Percentiles rank a stretch among this genome's conserved stretches.
Conservation (phyloP, 1,140 invertebrate genomes). For the Heterodera carotae region DNA sequence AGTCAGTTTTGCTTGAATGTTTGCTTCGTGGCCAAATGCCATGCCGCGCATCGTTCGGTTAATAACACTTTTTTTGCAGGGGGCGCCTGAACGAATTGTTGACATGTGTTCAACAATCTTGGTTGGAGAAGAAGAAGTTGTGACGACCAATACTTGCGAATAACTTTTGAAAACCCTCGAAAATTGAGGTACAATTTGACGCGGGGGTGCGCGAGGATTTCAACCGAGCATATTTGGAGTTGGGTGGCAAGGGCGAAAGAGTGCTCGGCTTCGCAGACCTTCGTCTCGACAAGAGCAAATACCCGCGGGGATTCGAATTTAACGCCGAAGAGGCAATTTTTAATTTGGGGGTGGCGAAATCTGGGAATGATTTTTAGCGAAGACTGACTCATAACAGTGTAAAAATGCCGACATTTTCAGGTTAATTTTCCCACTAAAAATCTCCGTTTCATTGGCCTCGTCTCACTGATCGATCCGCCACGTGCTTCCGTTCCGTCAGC, state of each 20-base stretch:
- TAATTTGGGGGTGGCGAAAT: neutral
- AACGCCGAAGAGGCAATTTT: slow-evolving; percentile 75
- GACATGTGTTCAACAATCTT: slow-evolving; percentile 93
- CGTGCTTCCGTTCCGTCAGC: slow-evolving; percentile 89
- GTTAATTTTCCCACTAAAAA: slow-evolving; percentile 87
- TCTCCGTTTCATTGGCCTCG: slow-evolving; percentile 93
- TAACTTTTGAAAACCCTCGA: neutral
- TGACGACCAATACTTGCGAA: neutral
- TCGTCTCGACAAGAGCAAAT: slow-evolving; percentile 84
- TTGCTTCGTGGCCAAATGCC: too few relatives aligned
- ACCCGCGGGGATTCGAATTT: slow-evolving; percentile 84
- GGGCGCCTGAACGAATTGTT: slow-evolving; percentile 94
- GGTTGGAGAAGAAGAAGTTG: slow-evolving; percentile 78
- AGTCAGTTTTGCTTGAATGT: neutral
- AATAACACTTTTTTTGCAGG: too few relatives aligned
- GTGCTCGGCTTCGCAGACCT: slow-evolving; percentile 89
- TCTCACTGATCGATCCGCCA: slow-evolving; percentile 99
- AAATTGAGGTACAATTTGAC: slow-evolving; percentile 69
- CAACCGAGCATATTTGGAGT: slow-evolving; percentile 94
- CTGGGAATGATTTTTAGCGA: too few relatives aligned
- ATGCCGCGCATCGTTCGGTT: too few relatives aligned
- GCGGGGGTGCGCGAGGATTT: slow-evolving; percentile 96
- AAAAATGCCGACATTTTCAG: too few relatives aligned
- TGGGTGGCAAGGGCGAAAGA: slow-evolving; percentile 95
- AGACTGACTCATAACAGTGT: too few relatives aligned